Conservation (phyloP, 1,140 invertebrate genomes). For the Calycopis cecrops region DNA sequence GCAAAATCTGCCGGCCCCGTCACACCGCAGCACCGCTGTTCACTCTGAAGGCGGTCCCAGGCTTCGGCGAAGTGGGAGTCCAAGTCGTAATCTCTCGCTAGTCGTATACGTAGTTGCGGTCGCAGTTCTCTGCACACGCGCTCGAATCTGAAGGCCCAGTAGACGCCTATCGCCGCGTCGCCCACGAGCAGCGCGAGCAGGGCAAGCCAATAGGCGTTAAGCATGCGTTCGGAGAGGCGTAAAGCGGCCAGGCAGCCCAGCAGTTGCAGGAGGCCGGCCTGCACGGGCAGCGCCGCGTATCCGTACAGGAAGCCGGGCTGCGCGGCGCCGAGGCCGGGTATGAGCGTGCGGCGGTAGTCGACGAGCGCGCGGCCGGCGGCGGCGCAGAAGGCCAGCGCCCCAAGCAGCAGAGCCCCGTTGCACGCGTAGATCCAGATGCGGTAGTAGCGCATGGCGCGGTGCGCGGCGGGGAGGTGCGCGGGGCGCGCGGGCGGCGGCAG, state of each 20-base stretch:
- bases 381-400: slow-evolving; percentile 86
- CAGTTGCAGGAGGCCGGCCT: slow-evolving; percentile 81
- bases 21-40: slow-evolving; percentile 88
- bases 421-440: slow-evolving; percentile 94
- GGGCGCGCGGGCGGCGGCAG: slow-evolving; percentile 68
- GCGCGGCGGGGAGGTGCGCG: slow-evolving; percentile 61
- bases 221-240: slow-evolving; percentile 84
- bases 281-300: slow-evolving; percentile 85
- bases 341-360: slow-evolving; percentile 80
- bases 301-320: slow-evolving; percentile 91
- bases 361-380: slow-evolving; percentile 84
- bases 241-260: slow-evolving; percentile 88
- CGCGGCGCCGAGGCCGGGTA: slow-evolving; percentile 82
- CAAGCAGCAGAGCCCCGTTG: slow-evolving; percentile 89
- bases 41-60: slow-evolving; percentile 87
- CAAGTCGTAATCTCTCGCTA: slow-evolving; percentile 81
- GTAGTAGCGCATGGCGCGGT: slow-evolving; percentile 82
- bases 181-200: slow-evolving; percentile 87
- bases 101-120: slow-evolving; percentile 77
- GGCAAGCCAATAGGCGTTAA: slow-evolving; percentile 91
- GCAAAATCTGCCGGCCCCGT: slow-evolving; percentile 80
- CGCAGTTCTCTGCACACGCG: slow-evolving; percentile 82
- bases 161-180: slow-evolving; percentile 89
- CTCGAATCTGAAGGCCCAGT: slow-evolving; percentile 90
- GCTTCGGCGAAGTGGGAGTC: slow-evolving; percentile 83